Base-by-base conservation (phyloP, 2,113 vertebrate genomes). In the Gymnobelideus leadbeateri region DNA sequence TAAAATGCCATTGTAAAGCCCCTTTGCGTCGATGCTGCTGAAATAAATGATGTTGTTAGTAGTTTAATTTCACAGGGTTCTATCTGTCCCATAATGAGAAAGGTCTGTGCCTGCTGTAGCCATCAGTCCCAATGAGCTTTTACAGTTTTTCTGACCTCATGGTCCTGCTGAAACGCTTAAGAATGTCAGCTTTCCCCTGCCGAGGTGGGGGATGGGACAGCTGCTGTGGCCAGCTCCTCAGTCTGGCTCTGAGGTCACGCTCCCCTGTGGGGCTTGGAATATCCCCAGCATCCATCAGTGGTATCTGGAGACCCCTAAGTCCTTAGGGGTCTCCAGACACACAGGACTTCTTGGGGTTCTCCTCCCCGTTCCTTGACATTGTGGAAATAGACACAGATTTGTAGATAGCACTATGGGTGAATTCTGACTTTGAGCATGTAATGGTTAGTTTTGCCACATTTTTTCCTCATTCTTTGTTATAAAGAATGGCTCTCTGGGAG, bases 1-100 rank as follows among this genome's bases (percentile, higher is more conserved):
- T 99, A 99, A 99, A 99, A 98, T 98, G 93, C 94, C 93, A 91
- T 95, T 95, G 97, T 98, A 98, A 98, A 98, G 98, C 95, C 89
- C 68, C 95, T 98, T 95, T 97, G 96, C 97, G 97, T 96, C 98
- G 53, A 68, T 31, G 97, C 98, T 96, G 98, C 97, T 97, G 98
- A 98, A 98, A 97, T 98, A 98, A 98, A 98, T 95, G 98, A 97
- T 97, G 98, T 96, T 98, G 97, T 98, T 98, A 98, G 98, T 96
- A 97, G 97, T 97, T 96, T 96, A 96, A 96, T 98, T 98, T 98
- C 98, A 96, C 97, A 97, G 97, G 96, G 97, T 97, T 98, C 97
- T 97, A 96, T 98, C 98, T 97, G 97, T 98, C 98, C 91, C 90
- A 21, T 98, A 98, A 98, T 97, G 98, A 98, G 98, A 98, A 98